phyloP scores from a whole-genome alignment of 2,797 vertebrate species.

The Apodemus agrarius region DNA sequence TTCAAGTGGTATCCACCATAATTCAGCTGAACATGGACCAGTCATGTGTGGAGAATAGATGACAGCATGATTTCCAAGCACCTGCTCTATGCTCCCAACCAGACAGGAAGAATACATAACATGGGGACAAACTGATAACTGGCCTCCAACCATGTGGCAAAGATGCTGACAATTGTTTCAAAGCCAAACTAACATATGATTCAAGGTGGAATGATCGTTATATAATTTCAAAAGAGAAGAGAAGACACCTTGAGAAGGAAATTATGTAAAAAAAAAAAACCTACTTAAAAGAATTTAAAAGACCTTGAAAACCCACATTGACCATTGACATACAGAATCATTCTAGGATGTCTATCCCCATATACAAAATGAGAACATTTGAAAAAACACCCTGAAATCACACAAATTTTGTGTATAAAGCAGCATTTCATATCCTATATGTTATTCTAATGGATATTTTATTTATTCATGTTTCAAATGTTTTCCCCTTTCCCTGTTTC shows the following conservation, averaged over 20 bases:
- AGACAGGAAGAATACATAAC: slow-evolving; percentile 54
- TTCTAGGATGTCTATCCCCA: background rate
- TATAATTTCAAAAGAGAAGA: slow-evolving; percentile 40
- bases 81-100: slow-evolving; percentile 64
- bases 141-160: slow-evolving; percentile 69
- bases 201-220: background rate
- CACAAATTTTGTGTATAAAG: background rate
- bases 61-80: slow-evolving; percentile 69
- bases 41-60: slow-evolving; percentile 75
- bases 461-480: no score
- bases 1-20: slow-evolving; percentile 64
- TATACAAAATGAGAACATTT: background rate
- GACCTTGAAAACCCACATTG: background rate
- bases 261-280: background rate
- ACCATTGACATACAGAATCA: background rate
- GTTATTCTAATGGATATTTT: background rate
- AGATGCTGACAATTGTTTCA: slow-evolving; percentile 70
- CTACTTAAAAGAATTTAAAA: background rate
- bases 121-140: slow-evolving; percentile 61
- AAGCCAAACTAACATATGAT: slow-evolving; percentile 44
- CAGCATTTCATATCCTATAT: background rate
- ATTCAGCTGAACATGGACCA: slow-evolving; percentile 70
- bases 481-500: no score
- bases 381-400: background rate
- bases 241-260: background rate